phyloP scores from a whole-genome alignment of 2,113 vertebrate species.

The Siphamia tubifer region DNA sequence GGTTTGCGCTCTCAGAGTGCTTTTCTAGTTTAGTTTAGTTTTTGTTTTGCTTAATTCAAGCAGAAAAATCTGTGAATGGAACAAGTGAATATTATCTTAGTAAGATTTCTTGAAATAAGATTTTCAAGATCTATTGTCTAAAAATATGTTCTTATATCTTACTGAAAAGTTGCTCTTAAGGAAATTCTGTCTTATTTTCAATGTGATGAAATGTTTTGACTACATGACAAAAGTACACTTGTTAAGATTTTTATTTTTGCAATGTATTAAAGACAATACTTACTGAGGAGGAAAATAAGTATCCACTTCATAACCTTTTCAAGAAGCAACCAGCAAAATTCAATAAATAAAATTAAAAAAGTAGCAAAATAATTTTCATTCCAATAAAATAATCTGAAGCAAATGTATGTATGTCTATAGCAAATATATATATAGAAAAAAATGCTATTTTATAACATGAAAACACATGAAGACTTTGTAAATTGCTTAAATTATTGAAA shows the following conservation, averaged over 20 bases:
- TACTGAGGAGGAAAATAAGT: conserved; percentile 51
- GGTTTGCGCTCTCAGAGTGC: too few relatives aligned
- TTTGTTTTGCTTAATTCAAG: too few relatives aligned
- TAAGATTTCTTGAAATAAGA: too few relatives aligned
- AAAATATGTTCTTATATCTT: too few relatives aligned
- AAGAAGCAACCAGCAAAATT: background rate
- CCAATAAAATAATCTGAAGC: background rate
- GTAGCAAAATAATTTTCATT: background rate
- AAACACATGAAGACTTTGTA: conserved; percentile 1
- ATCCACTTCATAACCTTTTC: conserved; percentile 47
- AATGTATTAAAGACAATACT: conserved; percentile 1
- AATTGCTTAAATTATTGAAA: background rate
- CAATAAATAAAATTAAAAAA: background rate
- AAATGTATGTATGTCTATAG: background rate
- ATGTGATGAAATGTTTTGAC: too few relatives aligned
- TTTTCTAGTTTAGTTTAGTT: too few relatives aligned
- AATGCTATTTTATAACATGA: background rate
- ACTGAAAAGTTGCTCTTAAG: too few relatives aligned
- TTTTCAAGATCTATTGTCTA: too few relatives aligned
- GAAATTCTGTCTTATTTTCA: too few relatives aligned
- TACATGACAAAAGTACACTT: background rate
- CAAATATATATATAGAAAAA: background rate
- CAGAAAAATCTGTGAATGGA: too few relatives aligned
- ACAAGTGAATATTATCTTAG: too few relatives aligned
- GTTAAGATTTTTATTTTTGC: background rate